Evolutionary conservation across 2,888 invertebrate species (phyloP), one percentile per base, ranked within the genome.

Genomic region (Aphodius granarius): DNA sequence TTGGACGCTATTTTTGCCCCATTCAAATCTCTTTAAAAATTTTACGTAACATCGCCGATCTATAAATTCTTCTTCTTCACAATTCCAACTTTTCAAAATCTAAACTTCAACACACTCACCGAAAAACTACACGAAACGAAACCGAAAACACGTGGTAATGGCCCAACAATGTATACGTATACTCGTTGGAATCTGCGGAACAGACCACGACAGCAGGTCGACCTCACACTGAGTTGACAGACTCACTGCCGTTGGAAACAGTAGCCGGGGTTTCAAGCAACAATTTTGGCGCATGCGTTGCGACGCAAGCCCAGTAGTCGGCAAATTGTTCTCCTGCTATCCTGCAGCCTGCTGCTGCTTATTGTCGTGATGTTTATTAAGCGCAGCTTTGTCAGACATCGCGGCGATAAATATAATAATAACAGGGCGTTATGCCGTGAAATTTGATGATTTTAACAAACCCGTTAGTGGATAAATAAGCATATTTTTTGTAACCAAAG

Each of bases 211-310:
- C 21, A n/a, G 68, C 20, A 22, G 22, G 68, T 22, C n/a, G 68
- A 68, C 68, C 68, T 68, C 68, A 68, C 22, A 68, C 68, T 68
- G 68, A 68, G 68, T 68, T 21, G 68, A 4, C 20, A 68, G 21
- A 13, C 68, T 19, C 21, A 19, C 43, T 43, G 43, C 9, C 43
- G 43, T 1, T 43, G 2, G 68, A 22, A 68, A 21, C 68, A 68
- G 65, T 65, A 65, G 68, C 22, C 68, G 68, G 18, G 68, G 68
- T 21, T 68, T 68, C 20, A 68, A 43, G 43, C 43, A 43, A 13
- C 43, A 43, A 43, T 43, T 43, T 1, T 43, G 43, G 68, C n/a
- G 68, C 68, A 68, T 68, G 68, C 68, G 43, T 43, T 43, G 43
- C 43, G 9, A 43, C 6, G 43, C 43, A 43, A 43, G 68, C 68